Evolutionary conservation across 1,140 invertebrate genomes (phyloP).

Genomic region (Conus ventricosus): DNA sequence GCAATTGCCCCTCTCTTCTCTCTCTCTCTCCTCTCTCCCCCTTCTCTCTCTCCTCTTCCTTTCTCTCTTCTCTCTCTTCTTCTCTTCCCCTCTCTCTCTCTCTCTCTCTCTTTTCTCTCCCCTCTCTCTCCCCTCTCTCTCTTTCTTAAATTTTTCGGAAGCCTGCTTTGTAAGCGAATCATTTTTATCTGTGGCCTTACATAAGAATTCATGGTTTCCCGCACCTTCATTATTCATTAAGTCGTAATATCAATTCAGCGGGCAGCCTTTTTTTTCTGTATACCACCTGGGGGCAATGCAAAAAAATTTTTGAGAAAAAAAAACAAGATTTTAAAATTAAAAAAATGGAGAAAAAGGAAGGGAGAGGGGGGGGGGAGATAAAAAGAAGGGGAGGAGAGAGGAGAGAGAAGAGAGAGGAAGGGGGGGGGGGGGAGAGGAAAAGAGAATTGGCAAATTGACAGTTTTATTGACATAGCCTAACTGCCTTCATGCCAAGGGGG

Average conservation of each 20-base stretch:
- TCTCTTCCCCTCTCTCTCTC: not conserved
- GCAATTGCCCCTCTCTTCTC: not conserved
- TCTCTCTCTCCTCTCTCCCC: not conserved
- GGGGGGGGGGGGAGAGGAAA: slow-evolving; percentile 5
- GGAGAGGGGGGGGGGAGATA: not conserved
- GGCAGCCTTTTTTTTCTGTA: too few relatives aligned
- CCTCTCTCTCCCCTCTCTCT: too few relatives aligned
- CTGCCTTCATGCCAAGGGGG: not conserved
- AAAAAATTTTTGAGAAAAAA: not conserved
- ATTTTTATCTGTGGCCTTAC: too few relatives aligned
- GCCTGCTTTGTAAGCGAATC: too few relatives aligned
- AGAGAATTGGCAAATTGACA: not conserved
- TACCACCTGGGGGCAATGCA: too few relatives aligned
- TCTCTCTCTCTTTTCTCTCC: not conserved
- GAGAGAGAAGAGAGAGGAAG: slow-evolving; percentile 11
- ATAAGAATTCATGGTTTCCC: too few relatives aligned
- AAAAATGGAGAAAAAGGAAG: not conserved
- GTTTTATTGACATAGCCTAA: not conserved
- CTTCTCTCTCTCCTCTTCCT: too few relatives aligned
- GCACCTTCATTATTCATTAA: too few relatives aligned
- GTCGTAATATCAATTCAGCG: too few relatives aligned
- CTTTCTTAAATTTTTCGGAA: too few relatives aligned
- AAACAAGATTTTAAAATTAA: not conserved
- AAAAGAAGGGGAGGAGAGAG: not conserved
- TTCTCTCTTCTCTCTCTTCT: not conserved